phyloP scores from a whole-genome alignment of 2,888 invertebrate genomes.

The Dryocosmus kuriphilus region DNA sequence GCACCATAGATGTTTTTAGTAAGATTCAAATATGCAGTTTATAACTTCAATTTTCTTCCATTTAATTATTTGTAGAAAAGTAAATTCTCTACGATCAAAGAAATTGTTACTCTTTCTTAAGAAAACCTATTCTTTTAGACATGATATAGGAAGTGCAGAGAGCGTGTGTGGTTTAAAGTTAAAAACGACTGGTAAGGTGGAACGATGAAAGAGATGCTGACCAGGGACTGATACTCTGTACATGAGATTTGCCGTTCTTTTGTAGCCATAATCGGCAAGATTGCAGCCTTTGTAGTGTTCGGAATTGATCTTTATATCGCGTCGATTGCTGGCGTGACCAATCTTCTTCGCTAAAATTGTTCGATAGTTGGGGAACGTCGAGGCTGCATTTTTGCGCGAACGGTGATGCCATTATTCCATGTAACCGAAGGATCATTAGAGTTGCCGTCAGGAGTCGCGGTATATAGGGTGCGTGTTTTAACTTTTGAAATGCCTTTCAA shows the following conservation, averaged over 20 bases:
- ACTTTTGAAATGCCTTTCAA: conserved; percentile 28
- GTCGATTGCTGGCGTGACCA: conserved; percentile 23
- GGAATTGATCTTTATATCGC: conserved; percentile 21
- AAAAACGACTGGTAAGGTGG: background rate
- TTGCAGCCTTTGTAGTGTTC: conserved; percentile 22
- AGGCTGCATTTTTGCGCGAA: conserved; percentile 34
- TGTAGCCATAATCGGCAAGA: conserved; percentile 17
- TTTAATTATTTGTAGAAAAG: too few relatives aligned
- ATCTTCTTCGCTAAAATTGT: conserved; percentile 5
- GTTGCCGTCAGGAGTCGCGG: background rate
- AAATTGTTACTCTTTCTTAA: background rate
- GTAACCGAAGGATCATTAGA: conserved; percentile 19
- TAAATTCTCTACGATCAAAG: background rate
- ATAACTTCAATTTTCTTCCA: too few relatives aligned
- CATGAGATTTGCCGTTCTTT: background rate
- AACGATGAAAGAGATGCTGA: background rate
- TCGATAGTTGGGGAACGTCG: conserved; percentile 17
- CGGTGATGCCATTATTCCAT: conserved; percentile 31
- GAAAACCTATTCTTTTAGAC: background rate
- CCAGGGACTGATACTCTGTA: background rate
- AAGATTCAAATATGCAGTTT: too few relatives aligned
- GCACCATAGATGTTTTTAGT: too few relatives aligned
- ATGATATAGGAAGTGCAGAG: background rate
- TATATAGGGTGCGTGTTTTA: conserved; percentile 23
- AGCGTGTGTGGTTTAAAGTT: background rate